Evolutionary conservation across 2,113 vertebrate genomes (phyloP), one percentile per base, ranked within the genome.

Genomic region (Sebastes schlegelii): DNA sequence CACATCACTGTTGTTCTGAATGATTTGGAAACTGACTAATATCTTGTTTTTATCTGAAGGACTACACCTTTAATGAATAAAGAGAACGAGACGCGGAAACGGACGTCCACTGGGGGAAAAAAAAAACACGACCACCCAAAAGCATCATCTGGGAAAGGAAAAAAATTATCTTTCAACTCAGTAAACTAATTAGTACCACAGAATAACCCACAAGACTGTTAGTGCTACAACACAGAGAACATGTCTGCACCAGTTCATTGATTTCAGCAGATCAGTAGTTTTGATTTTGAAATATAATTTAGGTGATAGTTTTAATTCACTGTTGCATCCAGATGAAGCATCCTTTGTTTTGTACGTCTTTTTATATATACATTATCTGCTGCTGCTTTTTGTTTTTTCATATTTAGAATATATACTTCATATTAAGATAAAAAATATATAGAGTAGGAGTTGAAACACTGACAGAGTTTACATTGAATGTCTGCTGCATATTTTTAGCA

Each of bases 81-180:
- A 8, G 6, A 7, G 17, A 0, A 16, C 2, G 16, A 7, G 17
- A 0, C 1, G 6, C 16, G 51, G 6, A 5, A 7, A 17, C n/a
- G 54, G 54, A 10, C 1, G 8, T 21, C 54, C 5, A 1, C 26
- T 61, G 13, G 2, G 7, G 1, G 7, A 2, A 10, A 21, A 21
- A n/a, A 26, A 7, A 26, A 11, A 0, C 1, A 0, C 12, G 5
- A 4, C 14, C 1, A 5, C 1, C 8, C 40, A n/a, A 10, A 64
- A 45, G 42, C 11, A 0, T 10, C 19, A 3, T 65, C 61, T 19
- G 1, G 1, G 57, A 26, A 13, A 34, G 23, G 11, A 42, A 42
- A 3, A 17, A 1, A 42, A 42, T 34, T 4, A 26, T 62, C 4
- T 16, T 62, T 42, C 4, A 26, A 26, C 26, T 26, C 26, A 26